Percentiles rank a stretch among this genome's conserved stretches.
phyloP scores from a whole-genome alignment of 2,888 invertebrate species.

The Aphidius colemani region DNA sequence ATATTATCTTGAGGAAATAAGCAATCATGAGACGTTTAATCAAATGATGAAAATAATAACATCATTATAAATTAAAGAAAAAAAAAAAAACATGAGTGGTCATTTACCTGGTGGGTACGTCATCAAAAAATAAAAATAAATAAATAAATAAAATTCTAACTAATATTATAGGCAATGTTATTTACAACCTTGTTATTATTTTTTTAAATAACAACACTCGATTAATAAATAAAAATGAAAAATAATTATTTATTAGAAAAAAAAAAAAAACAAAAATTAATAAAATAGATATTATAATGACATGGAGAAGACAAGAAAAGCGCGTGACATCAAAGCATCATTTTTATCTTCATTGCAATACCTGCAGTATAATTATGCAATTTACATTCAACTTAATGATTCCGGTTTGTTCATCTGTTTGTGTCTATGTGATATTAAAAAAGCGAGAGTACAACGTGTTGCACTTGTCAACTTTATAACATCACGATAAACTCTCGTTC shows the following conservation, averaged over 20 bases:
- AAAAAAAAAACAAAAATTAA: too few species aligned
- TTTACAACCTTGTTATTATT: slow-evolving; percentile 37
- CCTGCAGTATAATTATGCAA: slow-evolving; percentile 56
- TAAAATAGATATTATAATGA: neutral
- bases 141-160: neutral
- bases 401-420: slow-evolving; percentile 43
- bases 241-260: too few species aligned
- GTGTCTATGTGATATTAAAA: slow-evolving; percentile 44
- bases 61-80: neutral
- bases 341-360: slow-evolving; percentile 31
- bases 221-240: too few species aligned
- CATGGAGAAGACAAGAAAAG: neutral
- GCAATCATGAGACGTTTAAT: too few species aligned
- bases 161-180: slow-evolving; percentile 18
- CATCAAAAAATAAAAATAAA: too few species aligned
- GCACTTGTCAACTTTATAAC: too few species aligned
- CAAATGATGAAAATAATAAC: neutral
- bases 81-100: neutral
- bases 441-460: slow-evolving; percentile 46
- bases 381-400: slow-evolving; percentile 55
- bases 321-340: neutral
- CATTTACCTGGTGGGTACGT: too few species aligned
- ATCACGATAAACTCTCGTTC: too few species aligned
- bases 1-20: too few species aligned
- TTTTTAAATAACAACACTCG: neutral